Percentiles rank a stretch among this genome's conserved stretches.
These are phyloP conservation scores for Melanotus villosus DNA, from an alignment of 2,888 invertebrate species.

Conservation along the genomic window DNA sequence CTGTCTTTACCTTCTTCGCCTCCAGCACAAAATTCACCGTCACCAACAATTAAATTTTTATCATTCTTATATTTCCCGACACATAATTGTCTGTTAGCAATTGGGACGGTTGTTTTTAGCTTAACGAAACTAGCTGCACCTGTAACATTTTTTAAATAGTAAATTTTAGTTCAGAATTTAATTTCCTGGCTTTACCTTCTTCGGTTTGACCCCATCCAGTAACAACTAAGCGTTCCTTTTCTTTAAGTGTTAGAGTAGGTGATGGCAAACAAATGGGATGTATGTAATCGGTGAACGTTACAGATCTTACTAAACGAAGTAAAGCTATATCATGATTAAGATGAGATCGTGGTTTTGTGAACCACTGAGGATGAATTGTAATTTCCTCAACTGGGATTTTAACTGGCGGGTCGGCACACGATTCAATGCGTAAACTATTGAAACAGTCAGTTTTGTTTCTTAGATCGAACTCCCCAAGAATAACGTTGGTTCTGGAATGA, in stretches of 20 bases:
- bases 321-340: constrained; percentile 66
- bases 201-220: constrained; percentile 68
- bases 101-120: constrained; percentile 66
- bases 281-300: constrained; percentile 59
- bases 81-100: constrained; percentile 71
- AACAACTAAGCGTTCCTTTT: constrained; percentile 58
- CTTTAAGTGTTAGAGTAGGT: constrained; percentile 50
- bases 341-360: constrained; percentile 25
- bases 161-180: neutral
- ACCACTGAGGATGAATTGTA: constrained; percentile 64
- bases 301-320: constrained; percentile 60
- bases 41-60: constrained; percentile 68
- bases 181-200: constrained; percentile 51
- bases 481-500: constrained; percentile 47
- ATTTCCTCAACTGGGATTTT: constrained; percentile 63
- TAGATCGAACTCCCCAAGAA: constrained; percentile 68
- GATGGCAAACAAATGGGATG: constrained; percentile 63
- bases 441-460: constrained; percentile 64
- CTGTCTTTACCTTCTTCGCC: constrained; percentile 58
- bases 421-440: constrained; percentile 58
- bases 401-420: constrained; percentile 64
- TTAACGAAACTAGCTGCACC: constrained; percentile 52
- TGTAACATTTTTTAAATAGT: constrained; percentile 33
- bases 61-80: constrained; percentile 66
- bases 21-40: constrained; percentile 19